Evolutionary conservation across 1,140 invertebrate species (phyloP), one percentile per base, ranked within the genome.

Genomic region (Episyrphus balteatus): DNA sequence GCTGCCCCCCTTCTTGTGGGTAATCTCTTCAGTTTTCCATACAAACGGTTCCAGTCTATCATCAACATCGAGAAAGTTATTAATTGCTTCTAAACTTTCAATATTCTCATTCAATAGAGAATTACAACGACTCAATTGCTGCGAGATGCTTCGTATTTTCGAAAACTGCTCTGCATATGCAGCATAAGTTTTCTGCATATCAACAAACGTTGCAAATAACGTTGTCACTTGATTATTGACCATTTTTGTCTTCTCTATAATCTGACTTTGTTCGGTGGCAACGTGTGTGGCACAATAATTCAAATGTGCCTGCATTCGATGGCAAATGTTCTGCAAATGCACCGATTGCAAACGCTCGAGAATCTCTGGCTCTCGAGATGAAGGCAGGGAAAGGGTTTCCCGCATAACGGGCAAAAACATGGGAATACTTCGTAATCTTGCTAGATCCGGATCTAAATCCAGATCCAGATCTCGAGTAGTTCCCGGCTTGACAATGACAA

Each of bases 321-420:
- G 44, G 21, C 61, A 66, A 14, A 67, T 66, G 40, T 60, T 67
- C 1, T 59, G 42, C 9, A 67, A 36, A 51, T 64, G 59, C 51
- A 72, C 70, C 7, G 79, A 75, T 56, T 84, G 79, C 5, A 88
- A 69, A 63, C 91, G 80, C 69, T 94, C 91, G 7, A 93, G 69
- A 7, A 92, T 79, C 67, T 95, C 92, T 0, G 84, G 81, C 70
- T 95, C 92, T 41, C 87, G 74, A 1, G 84, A 83, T 0, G 90
- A 88, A 13, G 59, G 56, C 39, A 92, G 70, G 50, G 88, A 91
- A 3, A 94, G 66, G 0, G 90, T 90, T 9, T 88, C 88, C 37
- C 88, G 68, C 79, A 97, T 89, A 18, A 96, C 92, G 1, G 92
- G 92, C 42, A 93, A 70, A 66, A 97, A 95, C 68, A 89, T 87